These are phyloP conservation scores for Procavia capensis DNA, from an alignment of 2,113 vertebrate genomes.

Conservation along the genomic window DNA sequence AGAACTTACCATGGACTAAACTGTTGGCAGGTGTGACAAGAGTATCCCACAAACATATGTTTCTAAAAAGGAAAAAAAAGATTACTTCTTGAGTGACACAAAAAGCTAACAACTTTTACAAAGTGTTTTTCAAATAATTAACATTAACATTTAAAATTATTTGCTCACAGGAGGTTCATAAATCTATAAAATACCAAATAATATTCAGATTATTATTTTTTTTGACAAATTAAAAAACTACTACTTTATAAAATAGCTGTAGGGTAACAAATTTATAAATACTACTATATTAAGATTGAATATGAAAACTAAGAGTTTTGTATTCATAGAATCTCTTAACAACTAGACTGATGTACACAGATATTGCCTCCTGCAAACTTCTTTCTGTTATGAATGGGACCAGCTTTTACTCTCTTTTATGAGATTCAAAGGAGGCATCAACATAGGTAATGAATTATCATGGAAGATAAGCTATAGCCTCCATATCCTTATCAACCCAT, in stretches of 20 bases:
- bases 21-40: conserved; percentile 94
- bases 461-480: background rate
- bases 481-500: background rate
- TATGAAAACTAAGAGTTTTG: background rate
- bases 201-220: conserved; percentile 32
- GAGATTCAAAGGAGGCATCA: background rate
- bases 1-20: conserved; percentile 94
- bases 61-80: conserved; percentile 87
- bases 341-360: background rate
- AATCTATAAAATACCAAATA: conserved; percentile 16
- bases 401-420: background rate
- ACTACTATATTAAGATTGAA: background rate
- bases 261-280: conserved; percentile 45
- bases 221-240: conserved; percentile 26
- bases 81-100: conserved; percentile 46
- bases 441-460: background rate
- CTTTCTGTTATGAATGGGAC: background rate
- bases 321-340: conserved; percentile 35
- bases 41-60: conserved; percentile 98
- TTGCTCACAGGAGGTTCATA: conserved; percentile 30
- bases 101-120: conserved; percentile 21
- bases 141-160: background rate
- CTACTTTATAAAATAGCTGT: background rate
- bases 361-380: background rate
- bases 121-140: background rate